Percentiles rank a stretch among this genome's conserved stretches.
Evolutionary conservation across 2,888 invertebrate genomes (phyloP).

Genomic region (Biston stratarius): DNA sequence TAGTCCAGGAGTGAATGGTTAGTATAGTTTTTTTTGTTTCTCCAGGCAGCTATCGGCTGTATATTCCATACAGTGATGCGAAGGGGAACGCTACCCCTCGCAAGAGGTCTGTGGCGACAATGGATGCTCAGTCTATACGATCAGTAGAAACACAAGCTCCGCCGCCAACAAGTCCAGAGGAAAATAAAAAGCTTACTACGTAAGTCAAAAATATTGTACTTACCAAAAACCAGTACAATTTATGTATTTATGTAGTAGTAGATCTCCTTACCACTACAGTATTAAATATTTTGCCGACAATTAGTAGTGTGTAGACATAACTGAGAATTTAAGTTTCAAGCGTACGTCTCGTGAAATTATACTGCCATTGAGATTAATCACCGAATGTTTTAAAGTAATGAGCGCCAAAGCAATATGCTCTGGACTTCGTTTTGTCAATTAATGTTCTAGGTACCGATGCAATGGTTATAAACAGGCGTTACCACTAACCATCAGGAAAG

Average conservation of each 20-base stretch:
- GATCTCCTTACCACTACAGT: neutral
- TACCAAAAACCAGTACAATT: no score
- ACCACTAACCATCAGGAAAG: no score
- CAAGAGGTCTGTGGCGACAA: slow-evolving; percentile 74
- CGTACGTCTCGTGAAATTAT: no score
- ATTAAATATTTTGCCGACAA: no score
- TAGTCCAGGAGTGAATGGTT: slow-evolving; percentile 16
- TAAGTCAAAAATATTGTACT: slow-evolving; percentile 52
- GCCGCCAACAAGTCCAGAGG: slow-evolving; percentile 76
- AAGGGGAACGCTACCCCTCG: slow-evolving; percentile 70
- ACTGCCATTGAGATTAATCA: no score
- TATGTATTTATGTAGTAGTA: neutral
- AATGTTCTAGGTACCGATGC: no score
- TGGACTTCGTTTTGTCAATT: no score
- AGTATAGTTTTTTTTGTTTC: slow-evolving; percentile 27
- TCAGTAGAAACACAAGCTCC: slow-evolving; percentile 80
- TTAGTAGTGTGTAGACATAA: no score
- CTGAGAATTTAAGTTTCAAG: no score
- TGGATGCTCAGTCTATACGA: slow-evolving; percentile 80
- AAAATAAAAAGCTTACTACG: slow-evolving; percentile 79
- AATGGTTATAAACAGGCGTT: no score
- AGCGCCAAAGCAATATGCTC: no score
- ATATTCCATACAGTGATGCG: slow-evolving; percentile 62
- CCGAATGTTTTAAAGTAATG: no score
- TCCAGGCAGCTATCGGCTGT: slow-evolving; percentile 70